Conservation (phyloP, 1,140 invertebrate species). For the Vollenhovia emeryi region DNA sequence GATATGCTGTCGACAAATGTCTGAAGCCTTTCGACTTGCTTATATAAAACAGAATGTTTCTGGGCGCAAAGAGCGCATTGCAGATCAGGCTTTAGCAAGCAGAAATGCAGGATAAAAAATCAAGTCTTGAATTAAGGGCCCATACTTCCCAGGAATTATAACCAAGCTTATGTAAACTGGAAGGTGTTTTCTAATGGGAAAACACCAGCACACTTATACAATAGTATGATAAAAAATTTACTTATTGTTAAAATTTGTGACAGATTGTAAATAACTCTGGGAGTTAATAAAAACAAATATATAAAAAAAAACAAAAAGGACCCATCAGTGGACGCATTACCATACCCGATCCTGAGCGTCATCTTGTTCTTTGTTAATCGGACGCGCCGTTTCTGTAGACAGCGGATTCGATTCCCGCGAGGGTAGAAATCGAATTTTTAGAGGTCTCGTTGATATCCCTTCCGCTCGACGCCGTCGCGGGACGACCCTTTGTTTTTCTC, state of each 20-base stretch:
- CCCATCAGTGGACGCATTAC: background rate
- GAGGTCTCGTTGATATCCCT: constrained; percentile 23
- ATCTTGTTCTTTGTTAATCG: background rate
- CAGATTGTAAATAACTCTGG: too few relatives aligned
- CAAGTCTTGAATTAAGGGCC: background rate
- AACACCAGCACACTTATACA: too few relatives aligned
- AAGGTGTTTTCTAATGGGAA: too few relatives aligned
- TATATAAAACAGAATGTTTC: too few relatives aligned
- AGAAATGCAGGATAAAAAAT: background rate
- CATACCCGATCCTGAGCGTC: background rate
- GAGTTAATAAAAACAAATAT: too few relatives aligned
- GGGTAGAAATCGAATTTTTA: constrained; percentile 47
- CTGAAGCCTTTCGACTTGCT: too few relatives aligned
- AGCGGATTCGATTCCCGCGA: constrained; percentile 28
- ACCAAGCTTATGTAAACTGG: too few relatives aligned
- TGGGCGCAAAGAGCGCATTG: too few relatives aligned
- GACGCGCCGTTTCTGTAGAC: background rate
- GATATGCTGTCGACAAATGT: too few relatives aligned
- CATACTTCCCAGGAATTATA: too few relatives aligned
- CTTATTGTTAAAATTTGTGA: too few relatives aligned
- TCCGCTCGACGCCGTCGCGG: constrained; percentile 13
- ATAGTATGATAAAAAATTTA: constrained; percentile 1
- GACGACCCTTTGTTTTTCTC: constrained; percentile 64
- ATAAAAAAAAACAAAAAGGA: too few relatives aligned
- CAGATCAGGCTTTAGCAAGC: background rate